A percentile compares a stretch with the other conserved stretches of the same genome.
Evolutionary conservation across 2,113 vertebrate species (phyloP).

Genomic region (Nematolebias whitei): DNA sequence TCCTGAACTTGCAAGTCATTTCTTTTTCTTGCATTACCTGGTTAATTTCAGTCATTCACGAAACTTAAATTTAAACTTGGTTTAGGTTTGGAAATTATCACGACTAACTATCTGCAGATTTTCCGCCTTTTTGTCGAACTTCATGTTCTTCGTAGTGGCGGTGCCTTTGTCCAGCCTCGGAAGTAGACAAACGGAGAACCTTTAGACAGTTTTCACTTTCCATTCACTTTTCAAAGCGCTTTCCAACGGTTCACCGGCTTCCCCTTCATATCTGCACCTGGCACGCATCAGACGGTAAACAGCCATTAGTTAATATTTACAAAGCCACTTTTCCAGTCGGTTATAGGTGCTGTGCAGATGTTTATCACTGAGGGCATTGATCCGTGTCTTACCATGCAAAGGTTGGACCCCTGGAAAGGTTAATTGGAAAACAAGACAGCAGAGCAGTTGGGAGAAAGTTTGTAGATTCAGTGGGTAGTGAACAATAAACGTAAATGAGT

Average conservation of each 20-base stretch:
- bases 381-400: slow-evolving; percentile 70
- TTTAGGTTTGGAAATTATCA: too few relatives aligned
- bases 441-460: slow-evolving; percentile 46
- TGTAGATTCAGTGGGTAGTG: slow-evolving; percentile 14
- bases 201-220: slow-evolving; percentile 38
- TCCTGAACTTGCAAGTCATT: too few relatives aligned
- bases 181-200: slow-evolving; percentile 20
- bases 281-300: slow-evolving; percentile 60
- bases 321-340: slow-evolving; percentile 63
- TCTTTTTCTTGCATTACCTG: too few relatives aligned
- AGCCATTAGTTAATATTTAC: slow-evolving; percentile 67
- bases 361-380: slow-evolving; percentile 70
- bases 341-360: slow-evolving; percentile 61
- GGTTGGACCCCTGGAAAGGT: slow-evolving; percentile 70
- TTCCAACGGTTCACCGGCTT: slow-evolving; percentile 50
- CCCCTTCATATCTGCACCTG: slow-evolving; percentile 54
- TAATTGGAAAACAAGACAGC: slow-evolving; percentile 73
- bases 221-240: slow-evolving; percentile 13
- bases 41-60: too few relatives aligned
- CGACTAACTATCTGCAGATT: too few relatives aligned
- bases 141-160: too few relatives aligned
- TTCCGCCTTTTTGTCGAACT: too few relatives aligned
- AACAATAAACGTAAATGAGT: slow-evolving; percentile 10
- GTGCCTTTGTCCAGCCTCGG: too few relatives aligned
- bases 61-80: too few relatives aligned